These are phyloP conservation scores for Plemyria rubiginata DNA, from an alignment of 2,888 invertebrate species.

Conservation along the genomic window DNA sequence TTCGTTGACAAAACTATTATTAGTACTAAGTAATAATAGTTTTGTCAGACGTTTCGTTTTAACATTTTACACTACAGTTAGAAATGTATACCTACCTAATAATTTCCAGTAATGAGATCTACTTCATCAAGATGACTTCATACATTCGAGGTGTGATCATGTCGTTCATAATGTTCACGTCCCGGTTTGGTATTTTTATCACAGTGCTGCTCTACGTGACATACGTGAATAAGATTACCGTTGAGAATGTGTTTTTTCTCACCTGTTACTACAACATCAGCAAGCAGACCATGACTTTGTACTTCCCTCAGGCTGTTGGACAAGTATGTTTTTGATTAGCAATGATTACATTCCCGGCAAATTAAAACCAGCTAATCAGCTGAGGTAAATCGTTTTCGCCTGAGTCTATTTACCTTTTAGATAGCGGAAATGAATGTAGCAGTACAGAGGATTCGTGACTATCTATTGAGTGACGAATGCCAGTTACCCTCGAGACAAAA, in stretches of 20 bases:
- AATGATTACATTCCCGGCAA: not conserved
- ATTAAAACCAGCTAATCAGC: not conserved
- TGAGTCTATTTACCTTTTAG: constrained; percentile 47
- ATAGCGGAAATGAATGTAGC: constrained; percentile 80
- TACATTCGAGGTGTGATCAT: constrained; percentile 85
- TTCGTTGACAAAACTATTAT: too few species aligned
- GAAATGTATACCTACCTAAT: too few species aligned
- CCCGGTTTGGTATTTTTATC: constrained; percentile 88
- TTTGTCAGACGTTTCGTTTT: too few species aligned
- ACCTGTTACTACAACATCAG: constrained; percentile 90
- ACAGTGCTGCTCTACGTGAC: constrained; percentile 87
- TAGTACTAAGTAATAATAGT: too few species aligned
- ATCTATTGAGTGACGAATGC: constrained; percentile 72
- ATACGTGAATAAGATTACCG: constrained; percentile 85
- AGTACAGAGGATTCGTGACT: constrained; percentile 73
- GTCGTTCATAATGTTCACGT: constrained; percentile 87
- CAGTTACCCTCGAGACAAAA: constrained; percentile 54
- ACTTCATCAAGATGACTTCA: constrained; percentile 73
- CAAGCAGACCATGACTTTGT: constrained; percentile 89
- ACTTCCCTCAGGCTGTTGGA: constrained; percentile 86
- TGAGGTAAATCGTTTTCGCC: not conserved
- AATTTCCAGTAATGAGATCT: constrained; percentile 66
- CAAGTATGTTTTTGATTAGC: constrained; percentile 56
- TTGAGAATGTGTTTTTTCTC: constrained; percentile 89
- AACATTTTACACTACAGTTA: too few species aligned